Evolutionary conservation across 2,797 vertebrate genomes (phyloP), one percentile per base, ranked within the genome.

Genomic region (Lepus oiostolus): DNA sequence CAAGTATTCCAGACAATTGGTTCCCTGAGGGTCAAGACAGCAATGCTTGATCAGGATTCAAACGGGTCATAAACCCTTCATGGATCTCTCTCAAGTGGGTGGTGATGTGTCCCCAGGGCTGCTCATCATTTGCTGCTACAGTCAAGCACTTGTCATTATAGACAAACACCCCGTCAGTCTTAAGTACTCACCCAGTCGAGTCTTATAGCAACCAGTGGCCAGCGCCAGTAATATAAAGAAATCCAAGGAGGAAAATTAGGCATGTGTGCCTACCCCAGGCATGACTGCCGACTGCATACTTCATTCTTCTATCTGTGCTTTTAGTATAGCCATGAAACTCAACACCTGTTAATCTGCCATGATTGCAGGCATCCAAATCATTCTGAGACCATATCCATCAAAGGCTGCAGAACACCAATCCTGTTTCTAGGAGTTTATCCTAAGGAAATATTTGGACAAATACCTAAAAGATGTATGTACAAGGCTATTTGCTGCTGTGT

Each of bases 1-100:
- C 97, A 98, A 98, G 97, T 97, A 98, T 97, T 98, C 97, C 98
- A 98, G 98, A 98, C 98, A 98, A 98, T 98, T 98, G 98, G 97
- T 97, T 98, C 98, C 98, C 98, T 10, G 97, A 96, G 98, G 98
- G 98, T 99, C 98, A 98, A 97, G 97, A 98, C 98, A 98, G 98
- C 93, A 94, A 98, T 97, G 98, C 98, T 98, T 97, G n/a, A 98
- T 98, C 98, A 98, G 98, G 98, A 98, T 98, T 98, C 98, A 98
- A 98, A 98, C 77, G 96, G 98, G 98, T 98, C 98, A 98, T 98
- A 98, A 98, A 98, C 98, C 97, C 98, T 98, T 98, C 98, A 97
- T 97, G 98, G 98, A 98, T 98, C 98, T 98, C 96, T 92, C 98
- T 98, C 98, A 98, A 98, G 98, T 98, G 98, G 98, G 98, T 98